These are phyloP conservation scores for Grantiella picta DNA, from an alignment of 2,113 vertebrate genomes.

Conservation along the genomic window DNA sequence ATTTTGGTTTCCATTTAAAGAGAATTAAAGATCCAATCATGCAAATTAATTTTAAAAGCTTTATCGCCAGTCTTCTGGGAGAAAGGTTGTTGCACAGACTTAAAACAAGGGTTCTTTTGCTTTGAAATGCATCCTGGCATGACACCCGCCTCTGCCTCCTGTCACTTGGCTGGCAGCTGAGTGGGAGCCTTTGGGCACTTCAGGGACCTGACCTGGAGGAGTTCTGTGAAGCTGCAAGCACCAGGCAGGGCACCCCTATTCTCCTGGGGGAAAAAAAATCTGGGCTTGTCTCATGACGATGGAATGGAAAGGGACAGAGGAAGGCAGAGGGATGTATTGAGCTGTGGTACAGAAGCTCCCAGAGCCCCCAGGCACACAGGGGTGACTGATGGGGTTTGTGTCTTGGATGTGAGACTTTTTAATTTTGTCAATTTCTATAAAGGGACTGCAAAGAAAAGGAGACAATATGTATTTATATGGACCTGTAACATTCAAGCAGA, in stretches of 20 bases:
- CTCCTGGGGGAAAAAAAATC: not conserved
- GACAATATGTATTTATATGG: not conserved
- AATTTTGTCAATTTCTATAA: not conserved
- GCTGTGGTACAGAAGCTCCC: not conserved
- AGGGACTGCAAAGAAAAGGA: not conserved
- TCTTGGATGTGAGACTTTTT: not conserved
- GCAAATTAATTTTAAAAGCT: slow-evolving; percentile 46
- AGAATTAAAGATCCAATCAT: slow-evolving; percentile 48
- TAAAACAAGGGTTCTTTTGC: not conserved
- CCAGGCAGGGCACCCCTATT: not conserved
- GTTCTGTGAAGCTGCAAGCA: not conserved
- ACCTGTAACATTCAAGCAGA: not conserved
- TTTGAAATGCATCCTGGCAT: not conserved
- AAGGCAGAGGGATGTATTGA: not conserved
- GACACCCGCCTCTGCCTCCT: not conserved
- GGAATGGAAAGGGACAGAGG: not conserved
- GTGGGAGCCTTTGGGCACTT: not conserved
- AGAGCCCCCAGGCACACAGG: rapidly evolving
- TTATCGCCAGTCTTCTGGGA: not conserved
- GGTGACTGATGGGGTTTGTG: not conserved
- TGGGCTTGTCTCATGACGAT: not conserved
- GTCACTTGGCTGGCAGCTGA: not conserved
- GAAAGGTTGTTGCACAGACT: not conserved
- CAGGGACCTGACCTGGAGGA: not conserved
- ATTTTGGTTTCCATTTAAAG: slow-evolving; percentile 42